Evolutionary conservation across 2,888 invertebrate genomes (phyloP).

Genomic region (Drosophila borborema): DNA sequence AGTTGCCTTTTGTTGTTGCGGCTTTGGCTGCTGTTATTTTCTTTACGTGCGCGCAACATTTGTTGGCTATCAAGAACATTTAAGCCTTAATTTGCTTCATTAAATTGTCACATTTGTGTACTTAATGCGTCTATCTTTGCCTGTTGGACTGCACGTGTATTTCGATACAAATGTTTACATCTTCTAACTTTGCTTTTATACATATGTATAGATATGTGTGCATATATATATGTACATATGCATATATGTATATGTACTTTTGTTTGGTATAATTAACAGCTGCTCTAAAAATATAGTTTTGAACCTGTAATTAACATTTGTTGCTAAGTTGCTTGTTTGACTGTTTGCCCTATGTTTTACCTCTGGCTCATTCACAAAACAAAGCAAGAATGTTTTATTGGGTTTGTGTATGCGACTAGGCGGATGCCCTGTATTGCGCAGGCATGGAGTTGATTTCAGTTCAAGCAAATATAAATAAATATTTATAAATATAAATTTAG

Average conservation of each 20-base stretch:
- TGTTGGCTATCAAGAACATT: slow-evolving; percentile 71
- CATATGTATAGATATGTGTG: background rate
- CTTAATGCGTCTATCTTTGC: slow-evolving; percentile 28
- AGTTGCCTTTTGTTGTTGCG: slow-evolving; percentile 27
- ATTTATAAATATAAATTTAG: too few species aligned
- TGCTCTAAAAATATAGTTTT: slow-evolving; percentile 42
- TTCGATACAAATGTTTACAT: slow-evolving; percentile 4
- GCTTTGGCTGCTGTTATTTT: slow-evolving; percentile 43
- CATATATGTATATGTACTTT: background rate
- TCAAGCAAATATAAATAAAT: background rate
- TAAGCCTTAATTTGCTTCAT: slow-evolving; percentile 75
- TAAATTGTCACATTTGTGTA: slow-evolving; percentile 71
- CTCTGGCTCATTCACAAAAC: slow-evolving; percentile 22
- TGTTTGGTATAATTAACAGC: slow-evolving; percentile 60
- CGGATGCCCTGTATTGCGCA: slow-evolving; percentile 13
- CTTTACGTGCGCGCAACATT: slow-evolving; percentile 60
- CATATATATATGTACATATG: background rate
- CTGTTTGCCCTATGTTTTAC: slow-evolving; percentile 21
- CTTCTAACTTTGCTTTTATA: background rate
- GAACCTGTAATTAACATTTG: slow-evolving; percentile 56
- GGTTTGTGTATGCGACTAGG: background rate
- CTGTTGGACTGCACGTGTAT: background rate
- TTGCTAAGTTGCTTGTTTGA: slow-evolving; percentile 32
- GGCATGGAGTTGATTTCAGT: background rate
- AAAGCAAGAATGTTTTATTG: background rate